A percentile compares a stretch with the other conserved stretches of the same genome.
Evolutionary conservation across 2,113 vertebrate species (phyloP).

Genomic region (Clinocottus analis): DNA sequence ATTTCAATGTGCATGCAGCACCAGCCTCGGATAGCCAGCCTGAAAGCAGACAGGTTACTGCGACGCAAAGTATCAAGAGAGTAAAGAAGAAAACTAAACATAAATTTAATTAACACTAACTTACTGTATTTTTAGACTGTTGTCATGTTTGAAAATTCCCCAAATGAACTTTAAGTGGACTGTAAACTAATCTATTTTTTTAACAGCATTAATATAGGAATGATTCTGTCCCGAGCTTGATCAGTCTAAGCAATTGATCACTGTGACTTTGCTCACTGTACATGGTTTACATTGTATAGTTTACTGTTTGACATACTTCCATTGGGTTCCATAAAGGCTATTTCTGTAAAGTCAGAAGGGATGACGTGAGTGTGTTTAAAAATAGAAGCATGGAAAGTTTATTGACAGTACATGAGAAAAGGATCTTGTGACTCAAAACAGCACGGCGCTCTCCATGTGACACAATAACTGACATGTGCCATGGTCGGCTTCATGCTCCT

Average conservation of each 20-base stretch:
- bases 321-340: neutral
- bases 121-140: too few relatives aligned
- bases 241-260: too few relatives aligned
- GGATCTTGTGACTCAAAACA: slow-evolving; percentile 49
- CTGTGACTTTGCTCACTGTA: too few relatives aligned
- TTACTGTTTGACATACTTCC: neutral
- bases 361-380: neutral
- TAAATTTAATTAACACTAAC: too few relatives aligned
- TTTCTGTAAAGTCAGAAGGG: slow-evolving; percentile 18
- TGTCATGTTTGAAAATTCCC: too few relatives aligned
- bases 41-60: neutral
- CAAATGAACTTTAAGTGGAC: too few relatives aligned
- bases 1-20: too few relatives aligned
- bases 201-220: too few relatives aligned
- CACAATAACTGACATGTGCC: slow-evolving; percentile 29
- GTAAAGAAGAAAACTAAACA: too few relatives aligned
- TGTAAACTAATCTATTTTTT: too few relatives aligned
- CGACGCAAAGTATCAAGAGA: too few relatives aligned
- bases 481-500: neutral
- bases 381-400: slow-evolving; percentile 31
- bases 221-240: too few relatives aligned
- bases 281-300: neutral
- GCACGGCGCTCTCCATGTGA: slow-evolving; percentile 6
- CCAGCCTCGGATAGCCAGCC: neutral
- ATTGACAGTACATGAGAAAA: slow-evolving; percentile 16